phyloP scores from a whole-genome alignment of 2,113 vertebrate species.

The Perca flavescens region DNA sequence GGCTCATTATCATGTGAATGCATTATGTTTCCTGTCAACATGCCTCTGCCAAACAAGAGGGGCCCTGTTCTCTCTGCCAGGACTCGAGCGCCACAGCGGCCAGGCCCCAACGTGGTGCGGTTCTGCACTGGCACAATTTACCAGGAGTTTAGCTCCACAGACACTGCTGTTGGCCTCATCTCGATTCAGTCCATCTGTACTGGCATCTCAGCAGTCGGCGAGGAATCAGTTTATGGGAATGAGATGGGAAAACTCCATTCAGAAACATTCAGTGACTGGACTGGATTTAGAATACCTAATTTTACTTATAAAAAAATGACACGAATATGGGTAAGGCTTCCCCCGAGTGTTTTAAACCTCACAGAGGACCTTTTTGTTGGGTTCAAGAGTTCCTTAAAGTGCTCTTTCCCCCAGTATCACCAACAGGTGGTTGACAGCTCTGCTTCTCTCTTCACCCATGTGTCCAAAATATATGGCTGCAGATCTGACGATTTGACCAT shows the following conservation, averaged over 20 bases:
- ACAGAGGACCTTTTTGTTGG: too few relatives aligned
- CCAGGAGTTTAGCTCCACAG: conserved; percentile 64
- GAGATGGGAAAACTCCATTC: conserved; percentile 46
- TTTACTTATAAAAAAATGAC: too few relatives aligned
- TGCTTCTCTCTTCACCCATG: neutral
- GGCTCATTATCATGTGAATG: conserved; percentile 85
- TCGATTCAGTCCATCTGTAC: conserved; percentile 63
- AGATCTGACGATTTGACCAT: neutral
- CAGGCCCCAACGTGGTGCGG: conserved; percentile 62
- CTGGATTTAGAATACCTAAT: neutral
- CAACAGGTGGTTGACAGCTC: too few relatives aligned
- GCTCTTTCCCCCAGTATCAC: too few relatives aligned
- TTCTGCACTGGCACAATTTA: conserved; percentile 66
- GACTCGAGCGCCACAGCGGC: conserved; percentile 44
- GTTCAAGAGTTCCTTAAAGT: too few relatives aligned
- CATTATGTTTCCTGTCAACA: conserved; percentile 79
- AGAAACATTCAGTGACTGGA: conserved; percentile 23
- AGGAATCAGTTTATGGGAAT: conserved; percentile 48
- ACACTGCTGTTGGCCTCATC: conserved; percentile 66
- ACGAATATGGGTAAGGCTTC: too few relatives aligned
- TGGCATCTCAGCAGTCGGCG: conserved; percentile 50
- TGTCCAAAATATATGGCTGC: neutral
- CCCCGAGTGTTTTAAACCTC: too few relatives aligned
- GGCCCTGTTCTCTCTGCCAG: conserved; percentile 79
- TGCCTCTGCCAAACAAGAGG: conserved; percentile 79